These are phyloP conservation scores for Mechanitis mazaeus DNA, from an alignment of 2,888 invertebrate species.

Conservation along the genomic window DNA sequence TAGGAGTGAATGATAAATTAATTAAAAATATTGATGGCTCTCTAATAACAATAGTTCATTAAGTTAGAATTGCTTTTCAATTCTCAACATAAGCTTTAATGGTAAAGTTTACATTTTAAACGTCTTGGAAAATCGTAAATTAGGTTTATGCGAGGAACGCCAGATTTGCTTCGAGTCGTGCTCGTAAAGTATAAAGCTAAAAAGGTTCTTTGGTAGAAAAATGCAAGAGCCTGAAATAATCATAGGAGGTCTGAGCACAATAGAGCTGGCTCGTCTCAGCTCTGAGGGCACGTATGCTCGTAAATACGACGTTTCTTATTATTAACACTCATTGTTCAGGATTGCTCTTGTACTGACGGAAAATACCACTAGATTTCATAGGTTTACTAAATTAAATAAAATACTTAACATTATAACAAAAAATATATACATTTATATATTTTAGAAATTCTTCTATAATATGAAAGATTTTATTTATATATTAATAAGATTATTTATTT, in stretches of 20 bases:
- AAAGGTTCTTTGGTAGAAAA: conserved; percentile 65
- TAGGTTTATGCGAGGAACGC: conserved; percentile 48
- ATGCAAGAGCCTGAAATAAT: conserved; percentile 67
- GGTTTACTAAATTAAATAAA: not conserved
- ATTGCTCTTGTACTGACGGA: conserved; percentile 60
- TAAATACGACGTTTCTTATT: conserved; percentile 74
- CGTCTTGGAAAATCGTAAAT: conserved; percentile 42
- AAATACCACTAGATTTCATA: conserved; percentile 26
- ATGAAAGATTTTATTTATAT: no score
- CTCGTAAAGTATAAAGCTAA: conserved; percentile 61
- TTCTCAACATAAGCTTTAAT: conserved; percentile 7
- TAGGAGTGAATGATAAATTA: not conserved
- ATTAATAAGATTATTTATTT: no score
- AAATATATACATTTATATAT: no score
- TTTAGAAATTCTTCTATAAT: no score
- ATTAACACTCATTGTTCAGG: conserved; percentile 73
- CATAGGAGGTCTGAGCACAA: conserved; percentile 75
- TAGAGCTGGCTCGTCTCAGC: conserved; percentile 68
- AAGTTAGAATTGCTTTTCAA: conserved; percentile 4
- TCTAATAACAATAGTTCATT: conserved; percentile 6
- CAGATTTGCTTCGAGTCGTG: conserved; percentile 54
- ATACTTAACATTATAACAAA: no score
- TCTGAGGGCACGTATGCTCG: conserved; percentile 72
- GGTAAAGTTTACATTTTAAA: conserved; percentile 10
- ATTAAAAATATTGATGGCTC: not conserved